Conservation (phyloP, 1,140 invertebrate genomes). For the Nephila pilipes region DNA sequence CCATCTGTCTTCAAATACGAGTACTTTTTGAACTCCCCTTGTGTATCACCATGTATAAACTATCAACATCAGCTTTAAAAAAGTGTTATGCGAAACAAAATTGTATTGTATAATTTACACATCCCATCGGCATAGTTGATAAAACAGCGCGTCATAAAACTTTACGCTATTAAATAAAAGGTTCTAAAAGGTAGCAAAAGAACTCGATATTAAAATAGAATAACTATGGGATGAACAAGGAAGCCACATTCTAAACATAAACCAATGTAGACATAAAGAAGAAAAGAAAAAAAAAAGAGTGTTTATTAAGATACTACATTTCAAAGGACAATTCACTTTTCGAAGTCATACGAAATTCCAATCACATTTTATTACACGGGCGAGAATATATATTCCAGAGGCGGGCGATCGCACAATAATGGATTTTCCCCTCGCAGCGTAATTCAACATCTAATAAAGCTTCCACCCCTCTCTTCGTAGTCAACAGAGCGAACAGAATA, state of each 20-base stretch:
- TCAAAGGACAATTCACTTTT: not conserved
- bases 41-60: no score
- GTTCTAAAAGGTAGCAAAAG: no score
- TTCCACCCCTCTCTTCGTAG: not conserved
- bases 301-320: not conserved
- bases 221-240: no score
- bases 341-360: not conserved
- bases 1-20: no score
- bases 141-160: no score
- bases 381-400: not conserved
- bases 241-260: not conserved
- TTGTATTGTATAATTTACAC: no score
- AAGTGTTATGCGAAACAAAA: no score
- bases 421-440: not conserved
- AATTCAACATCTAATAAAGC: conserved; percentile 48
- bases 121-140: no score
- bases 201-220: no score
- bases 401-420: not conserved
- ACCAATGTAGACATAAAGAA: not conserved
- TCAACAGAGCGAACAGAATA: conserved; percentile 34
- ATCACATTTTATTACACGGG: not conserved
- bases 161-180: no score
- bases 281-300: not conserved
- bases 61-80: no score
- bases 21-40: no score